phyloP scores from a whole-genome alignment of 30 jellyfish, hydroid and myxozoan genomes.

The Mastigias papua region DNA sequence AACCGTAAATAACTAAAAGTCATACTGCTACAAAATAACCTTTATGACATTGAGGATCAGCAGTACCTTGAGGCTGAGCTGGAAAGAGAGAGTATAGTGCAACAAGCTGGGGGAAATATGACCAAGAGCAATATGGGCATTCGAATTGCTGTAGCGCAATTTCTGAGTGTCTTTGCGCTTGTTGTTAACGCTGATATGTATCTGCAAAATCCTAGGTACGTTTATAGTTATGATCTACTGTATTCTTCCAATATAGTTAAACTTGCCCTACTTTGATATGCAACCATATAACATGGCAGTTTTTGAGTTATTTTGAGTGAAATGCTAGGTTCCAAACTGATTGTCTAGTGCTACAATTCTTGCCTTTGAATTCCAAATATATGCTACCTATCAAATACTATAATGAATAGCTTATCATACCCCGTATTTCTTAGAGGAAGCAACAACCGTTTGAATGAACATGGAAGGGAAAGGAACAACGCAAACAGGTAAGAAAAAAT shows the following conservation, averaged over 20 bases:
- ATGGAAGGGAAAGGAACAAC: slow-evolving; percentile 71
- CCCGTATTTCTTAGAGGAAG: slow-evolving; percentile 64
- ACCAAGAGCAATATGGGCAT: neutral
- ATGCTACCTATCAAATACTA: neutral
- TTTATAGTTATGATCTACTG: neutral
- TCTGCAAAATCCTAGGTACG: slow-evolving; percentile 81
- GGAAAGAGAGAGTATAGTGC: neutral
- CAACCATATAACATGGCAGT: too few relatives aligned
- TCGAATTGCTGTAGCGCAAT: neutral
- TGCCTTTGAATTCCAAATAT: too few relatives aligned
- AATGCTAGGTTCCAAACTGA: too few relatives aligned
- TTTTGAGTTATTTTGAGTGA: too few relatives aligned
- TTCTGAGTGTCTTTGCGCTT: neutral
- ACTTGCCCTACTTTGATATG: too few relatives aligned
- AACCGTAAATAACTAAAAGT: neutral
- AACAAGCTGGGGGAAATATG: neutral
- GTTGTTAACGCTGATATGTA: slow-evolving; percentile 65
- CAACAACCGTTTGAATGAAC: slow-evolving; percentile 75
- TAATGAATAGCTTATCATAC: neutral
- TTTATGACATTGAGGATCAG: neutral
- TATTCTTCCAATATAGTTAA: too few relatives aligned
- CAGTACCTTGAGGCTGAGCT: neutral
- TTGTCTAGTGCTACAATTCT: too few relatives aligned
- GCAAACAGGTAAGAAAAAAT: slow-evolving; percentile 84
- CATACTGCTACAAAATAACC: neutral